Evolutionary conservation across 2,888 invertebrate species (phyloP), one percentile per base, ranked within the genome.

Genomic region (Exephanes ischioxanthus): DNA sequence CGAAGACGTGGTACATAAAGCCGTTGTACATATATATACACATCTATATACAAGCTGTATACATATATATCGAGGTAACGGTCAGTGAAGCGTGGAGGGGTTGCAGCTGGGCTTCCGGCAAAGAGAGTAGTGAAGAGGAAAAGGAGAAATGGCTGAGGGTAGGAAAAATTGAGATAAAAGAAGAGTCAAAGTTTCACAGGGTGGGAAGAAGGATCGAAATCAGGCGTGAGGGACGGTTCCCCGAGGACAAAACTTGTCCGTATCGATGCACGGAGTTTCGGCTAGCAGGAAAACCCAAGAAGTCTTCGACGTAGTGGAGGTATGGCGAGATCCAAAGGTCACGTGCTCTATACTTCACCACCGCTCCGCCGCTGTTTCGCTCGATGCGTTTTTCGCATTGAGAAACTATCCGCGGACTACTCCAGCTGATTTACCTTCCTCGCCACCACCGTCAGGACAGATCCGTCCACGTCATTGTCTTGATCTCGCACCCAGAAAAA

Each of bases 151-250:
- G 26, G 61, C 71, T 81, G 71, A 61, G 79, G 78, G 81, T 66
- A 67, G 77, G 78, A 80, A 63, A 80, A 76, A 72, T 72, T 63
- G 53, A 73, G 78, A 71, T 45, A 41, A 58, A 78, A 48, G 71
- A 61, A 88, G 88, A 88, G 91, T 88, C 84, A 89, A 91, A 89
- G 92, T 92, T 91, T 83, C 71, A 26, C 30, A 41, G 78, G 68
- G 77, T 72, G 66, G 41, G 70, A 84, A 51, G 70, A 82, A 89
- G 90, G 90, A 90, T 92, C 90, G 89, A 91, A 92, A 92, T 92
- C 92, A 91, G 90, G 89, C 91, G 91, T 89, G 90, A 91, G 90
- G 89, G 87, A 79, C 88, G 76, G 82, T 90, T 91, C 89, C 91
- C 79, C 72, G 90, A 87, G 92, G 87, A 89, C 88, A 87, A 89